Evolutionary conservation across 1,140 invertebrate species (phyloP).

Genomic region (Lepidurus couesii): DNA sequence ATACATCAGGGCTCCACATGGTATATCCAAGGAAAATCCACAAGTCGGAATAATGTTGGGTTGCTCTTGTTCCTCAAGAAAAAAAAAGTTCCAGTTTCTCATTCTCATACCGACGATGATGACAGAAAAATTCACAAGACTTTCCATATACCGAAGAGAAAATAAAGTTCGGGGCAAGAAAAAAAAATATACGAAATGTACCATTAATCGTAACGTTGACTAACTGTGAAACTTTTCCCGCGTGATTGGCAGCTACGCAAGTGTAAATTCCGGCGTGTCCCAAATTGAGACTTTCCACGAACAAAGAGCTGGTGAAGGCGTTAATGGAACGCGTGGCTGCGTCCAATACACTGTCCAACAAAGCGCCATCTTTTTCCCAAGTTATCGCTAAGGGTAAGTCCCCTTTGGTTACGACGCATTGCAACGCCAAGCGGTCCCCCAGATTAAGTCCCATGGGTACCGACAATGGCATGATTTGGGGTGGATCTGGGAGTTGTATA

Average conservation of each 20-base stretch:
- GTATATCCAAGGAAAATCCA: too few species aligned
- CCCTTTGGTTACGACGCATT: slow-evolving; percentile 70
- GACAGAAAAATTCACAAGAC: slow-evolving; percentile 23
- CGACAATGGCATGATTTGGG: slow-evolving; percentile 31
- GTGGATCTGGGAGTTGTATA: slow-evolving; percentile 26
- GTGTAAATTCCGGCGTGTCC: slow-evolving; percentile 71
- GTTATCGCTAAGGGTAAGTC: slow-evolving; percentile 66
- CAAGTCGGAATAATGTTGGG: too few species aligned
- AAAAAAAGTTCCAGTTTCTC: slow-evolving; percentile 22
- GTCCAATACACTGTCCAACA: slow-evolving; percentile 47
- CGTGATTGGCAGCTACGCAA: slow-evolving; percentile 59
- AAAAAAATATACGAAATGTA: slow-evolving; percentile 29
- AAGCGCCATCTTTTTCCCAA: slow-evolving; percentile 68
- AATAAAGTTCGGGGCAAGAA: background rate
- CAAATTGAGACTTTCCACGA: slow-evolving; percentile 68
- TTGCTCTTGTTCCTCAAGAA: background rate
- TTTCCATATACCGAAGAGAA: background rate
- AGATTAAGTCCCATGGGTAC: slow-evolving; percentile 30
- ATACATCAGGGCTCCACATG: too few species aligned
- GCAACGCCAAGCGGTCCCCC: slow-evolving; percentile 65
- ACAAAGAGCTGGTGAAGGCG: slow-evolving; percentile 69
- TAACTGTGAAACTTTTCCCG: slow-evolving; percentile 25
- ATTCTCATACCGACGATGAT: background rate
- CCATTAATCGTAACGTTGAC: slow-evolving; percentile 38
- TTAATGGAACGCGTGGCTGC: slow-evolving; percentile 53